These are phyloP conservation scores for Pyrrhia umbra DNA, from an alignment of 2,888 invertebrate genomes.

Conservation along the genomic window DNA sequence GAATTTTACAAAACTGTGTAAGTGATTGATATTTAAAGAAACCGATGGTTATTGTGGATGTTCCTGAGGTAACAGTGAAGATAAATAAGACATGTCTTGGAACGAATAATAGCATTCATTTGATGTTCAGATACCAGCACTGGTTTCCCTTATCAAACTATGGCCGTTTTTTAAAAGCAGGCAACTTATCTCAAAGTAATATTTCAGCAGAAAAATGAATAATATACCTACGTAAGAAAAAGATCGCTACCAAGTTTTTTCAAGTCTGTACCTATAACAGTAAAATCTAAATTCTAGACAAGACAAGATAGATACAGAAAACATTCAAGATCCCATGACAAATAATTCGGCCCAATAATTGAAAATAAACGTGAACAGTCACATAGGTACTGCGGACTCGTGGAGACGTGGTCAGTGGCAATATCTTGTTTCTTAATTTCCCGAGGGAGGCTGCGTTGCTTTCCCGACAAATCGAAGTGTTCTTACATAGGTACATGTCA, in stretches of 20 bases:
- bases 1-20: too few relatives aligned
- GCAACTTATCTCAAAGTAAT: too few relatives aligned
- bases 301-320: constrained; percentile 31
- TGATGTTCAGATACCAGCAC: too few relatives aligned
- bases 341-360: constrained; percentile 64
- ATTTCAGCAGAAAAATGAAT: too few relatives aligned
- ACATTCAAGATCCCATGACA: constrained; percentile 49
- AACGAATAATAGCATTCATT: too few relatives aligned
- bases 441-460: constrained; percentile 81
- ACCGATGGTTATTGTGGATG: too few relatives aligned
- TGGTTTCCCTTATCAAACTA: too few relatives aligned
- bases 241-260: neutral
- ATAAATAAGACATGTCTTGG: too few relatives aligned
- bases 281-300: constrained; percentile 2
- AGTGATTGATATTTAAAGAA: too few relatives aligned
- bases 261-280: neutral
- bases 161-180: too few relatives aligned
- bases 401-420: constrained; percentile 80
- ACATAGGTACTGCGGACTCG: constrained; percentile 62
- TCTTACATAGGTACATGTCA: constrained; percentile 76
- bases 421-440: constrained; percentile 86
- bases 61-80: too few relatives aligned
- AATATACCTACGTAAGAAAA: too few relatives aligned
- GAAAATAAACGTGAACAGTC: constrained; percentile 61
- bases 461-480: constrained; percentile 85